Evolutionary conservation across 2,797 vertebrate species (phyloP).

Genomic region (Zalophus californianus): DNA sequence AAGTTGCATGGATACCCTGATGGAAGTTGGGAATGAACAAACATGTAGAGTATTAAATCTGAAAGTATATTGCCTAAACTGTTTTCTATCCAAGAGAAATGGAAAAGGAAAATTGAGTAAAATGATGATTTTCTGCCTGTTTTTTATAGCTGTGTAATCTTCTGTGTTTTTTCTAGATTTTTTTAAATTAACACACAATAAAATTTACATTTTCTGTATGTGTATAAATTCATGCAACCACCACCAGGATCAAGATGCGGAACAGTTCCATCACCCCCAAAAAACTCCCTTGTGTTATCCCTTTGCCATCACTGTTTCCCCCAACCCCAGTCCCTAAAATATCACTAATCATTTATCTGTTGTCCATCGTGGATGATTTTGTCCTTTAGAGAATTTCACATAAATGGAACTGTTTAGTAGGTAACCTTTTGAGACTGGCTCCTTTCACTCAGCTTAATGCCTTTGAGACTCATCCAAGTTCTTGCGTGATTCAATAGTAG

Average conservation of each 20-base stretch:
- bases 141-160: background rate
- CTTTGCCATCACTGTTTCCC: background rate
- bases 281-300: background rate
- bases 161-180: background rate
- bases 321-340: background rate
- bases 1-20: conserved; percentile 51
- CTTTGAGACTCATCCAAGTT: conserved; percentile 7
- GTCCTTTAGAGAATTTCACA: background rate
- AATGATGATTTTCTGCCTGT: background rate
- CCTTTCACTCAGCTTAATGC: background rate
- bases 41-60: conserved; percentile 37
- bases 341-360: background rate
- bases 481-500: background rate
- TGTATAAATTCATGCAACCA: background rate
- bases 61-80: background rate
- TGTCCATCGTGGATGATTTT: background rate
- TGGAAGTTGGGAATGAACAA: conserved; percentile 48
- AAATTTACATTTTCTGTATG: background rate
- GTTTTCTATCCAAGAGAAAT: background rate
- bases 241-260: background rate
- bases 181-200: background rate
- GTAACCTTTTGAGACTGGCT: background rate
- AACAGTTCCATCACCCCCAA: background rate
- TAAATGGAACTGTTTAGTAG: background rate
- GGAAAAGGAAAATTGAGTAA: background rate